phyloP scores from a whole-genome alignment of 2,888 invertebrate genomes.

The Apeira syringaria region DNA sequence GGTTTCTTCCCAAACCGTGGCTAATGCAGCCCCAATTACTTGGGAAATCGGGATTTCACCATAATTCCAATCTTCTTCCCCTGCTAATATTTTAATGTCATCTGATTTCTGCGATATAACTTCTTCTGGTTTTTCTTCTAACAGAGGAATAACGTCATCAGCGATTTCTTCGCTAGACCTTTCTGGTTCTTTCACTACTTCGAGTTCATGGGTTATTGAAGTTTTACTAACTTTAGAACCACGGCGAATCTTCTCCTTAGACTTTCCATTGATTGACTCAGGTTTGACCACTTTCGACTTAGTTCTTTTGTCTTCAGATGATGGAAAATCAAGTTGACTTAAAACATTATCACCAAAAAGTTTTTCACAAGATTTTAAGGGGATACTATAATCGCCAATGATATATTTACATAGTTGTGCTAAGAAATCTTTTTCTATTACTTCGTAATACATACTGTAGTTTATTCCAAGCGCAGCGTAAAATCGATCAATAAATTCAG shows the following conservation, averaged over 20 bases:
- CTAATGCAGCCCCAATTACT: conserved; percentile 60
- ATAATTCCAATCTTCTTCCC: conserved; percentile 77
- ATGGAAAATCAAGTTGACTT: conserved; percentile 58
- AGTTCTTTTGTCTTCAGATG: conserved; percentile 57
- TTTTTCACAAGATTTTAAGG: conserved; percentile 53
- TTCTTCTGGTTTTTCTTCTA: conserved; percentile 42
- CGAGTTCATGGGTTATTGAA: conserved; percentile 43
- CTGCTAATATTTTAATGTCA: conserved; percentile 55
- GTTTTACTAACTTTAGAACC: conserved; percentile 52
- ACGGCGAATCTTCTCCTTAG: conserved; percentile 53
- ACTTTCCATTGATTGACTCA: conserved; percentile 51
- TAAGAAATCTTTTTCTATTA: conserved; percentile 79
- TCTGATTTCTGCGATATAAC: conserved; percentile 40
- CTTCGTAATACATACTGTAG: conserved; percentile 83
- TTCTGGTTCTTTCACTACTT: conserved; percentile 48
- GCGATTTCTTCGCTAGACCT: conserved; percentile 37
- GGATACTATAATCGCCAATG: conserved; percentile 64
- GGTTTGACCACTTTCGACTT: conserved; percentile 67
- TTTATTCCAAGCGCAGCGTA: conserved; percentile 83
- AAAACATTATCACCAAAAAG: conserved; percentile 71
- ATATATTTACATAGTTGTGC: conserved; percentile 75
- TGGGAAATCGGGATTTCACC: conserved; percentile 63
- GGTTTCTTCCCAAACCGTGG: conserved; percentile 77
- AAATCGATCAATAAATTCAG: conserved; percentile 81
- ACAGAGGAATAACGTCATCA: conserved; percentile 34